phyloP scores from a whole-genome alignment of 2,797 vertebrate genomes.

The Cheirogaleus major region DNA sequence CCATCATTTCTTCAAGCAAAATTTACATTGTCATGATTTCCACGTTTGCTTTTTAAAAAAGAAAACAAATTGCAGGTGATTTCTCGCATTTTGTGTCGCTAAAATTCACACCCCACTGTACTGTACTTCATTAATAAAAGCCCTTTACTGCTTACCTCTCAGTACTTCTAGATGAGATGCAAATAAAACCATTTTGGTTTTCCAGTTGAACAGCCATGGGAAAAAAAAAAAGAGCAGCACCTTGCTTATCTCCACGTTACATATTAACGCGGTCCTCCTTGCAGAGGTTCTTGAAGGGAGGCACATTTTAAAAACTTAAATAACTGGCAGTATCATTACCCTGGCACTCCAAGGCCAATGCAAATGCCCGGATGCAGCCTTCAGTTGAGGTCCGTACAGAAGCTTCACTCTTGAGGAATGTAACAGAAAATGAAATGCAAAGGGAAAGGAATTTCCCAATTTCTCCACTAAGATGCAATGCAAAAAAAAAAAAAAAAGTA shows the following conservation, averaged over 20 bases:
- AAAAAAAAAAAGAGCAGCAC: neutral
- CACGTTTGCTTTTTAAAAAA: neutral
- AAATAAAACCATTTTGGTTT: slow-evolving; percentile 67
- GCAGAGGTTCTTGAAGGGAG: slow-evolving; percentile 61
- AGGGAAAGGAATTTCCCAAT: neutral
- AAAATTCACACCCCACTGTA: neutral
- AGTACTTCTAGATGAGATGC: slow-evolving; percentile 32
- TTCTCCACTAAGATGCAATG: neutral
- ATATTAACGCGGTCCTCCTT: slow-evolving; percentile 55
- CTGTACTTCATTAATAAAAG: slow-evolving; percentile 37
- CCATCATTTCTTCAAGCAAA: neutral
- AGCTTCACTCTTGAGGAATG: neutral
- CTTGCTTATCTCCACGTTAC: slow-evolving; percentile 62
- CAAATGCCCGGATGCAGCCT: neutral
- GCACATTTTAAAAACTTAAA: slow-evolving; percentile 61
- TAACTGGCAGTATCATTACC: slow-evolving; percentile 50
- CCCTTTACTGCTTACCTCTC: neutral
- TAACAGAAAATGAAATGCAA: slow-evolving; percentile 26
- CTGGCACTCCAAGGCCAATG: neutral
- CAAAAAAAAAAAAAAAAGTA: neutral
- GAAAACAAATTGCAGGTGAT: slow-evolving; percentile 26
- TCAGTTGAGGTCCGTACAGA: neutral
- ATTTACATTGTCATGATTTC: neutral
- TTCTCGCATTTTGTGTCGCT: neutral
- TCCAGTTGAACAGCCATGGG: slow-evolving; percentile 54